Evolutionary conservation across 1,140 invertebrate species (phyloP).

Genomic region (Brachionus koreanus): DNA sequence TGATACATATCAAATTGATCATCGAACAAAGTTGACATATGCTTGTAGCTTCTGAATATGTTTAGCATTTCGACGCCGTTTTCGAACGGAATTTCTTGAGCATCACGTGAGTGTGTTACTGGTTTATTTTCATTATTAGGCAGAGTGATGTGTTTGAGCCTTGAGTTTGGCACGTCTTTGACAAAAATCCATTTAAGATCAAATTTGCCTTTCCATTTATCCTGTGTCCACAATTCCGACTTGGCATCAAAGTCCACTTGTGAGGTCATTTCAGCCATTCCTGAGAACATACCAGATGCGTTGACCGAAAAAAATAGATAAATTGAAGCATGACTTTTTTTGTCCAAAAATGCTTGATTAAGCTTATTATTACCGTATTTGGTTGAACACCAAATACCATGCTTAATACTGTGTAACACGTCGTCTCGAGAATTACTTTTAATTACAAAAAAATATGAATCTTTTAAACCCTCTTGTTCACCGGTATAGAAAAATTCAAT

Average conservation of each 20-base stretch:
- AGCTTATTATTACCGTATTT: constrained; percentile 95
- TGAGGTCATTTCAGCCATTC: constrained; percentile 94
- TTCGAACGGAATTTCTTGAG: constrained; percentile 88
- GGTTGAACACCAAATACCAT: constrained; percentile 97
- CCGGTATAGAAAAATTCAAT: constrained; percentile 3
- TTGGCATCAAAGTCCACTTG: constrained; percentile 74
- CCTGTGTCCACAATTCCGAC: constrained; percentile 63
- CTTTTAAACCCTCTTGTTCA: constrained; percentile 11
- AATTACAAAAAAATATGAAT: constrained; percentile 25
- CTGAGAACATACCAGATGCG: constrained; percentile 94
- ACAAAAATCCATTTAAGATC: constrained; percentile 97
- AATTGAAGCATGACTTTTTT: constrained; percentile 65
- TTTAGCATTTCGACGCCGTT: constrained; percentile 77
- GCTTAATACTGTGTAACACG: constrained; percentile 95
- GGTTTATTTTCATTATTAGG: constrained; percentile 99
- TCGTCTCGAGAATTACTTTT: constrained; percentile 86
- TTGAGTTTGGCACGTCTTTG: constrained; percentile 77
- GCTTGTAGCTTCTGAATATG: constrained; percentile 79
- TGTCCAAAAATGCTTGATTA: constrained; percentile 81
- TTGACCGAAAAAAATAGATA: constrained; percentile 95
- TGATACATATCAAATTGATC: not conserved
- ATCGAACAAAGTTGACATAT: constrained; percentile 53
- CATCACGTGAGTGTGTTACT: constrained; percentile 93
- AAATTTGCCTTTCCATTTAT: constrained; percentile 71
- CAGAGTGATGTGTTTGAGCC: constrained; percentile 82